Percentiles rank a stretch among this genome's conserved stretches.
Conservation (phyloP, 1,140 invertebrate genomes). For the Orius insidiosus region DNA sequence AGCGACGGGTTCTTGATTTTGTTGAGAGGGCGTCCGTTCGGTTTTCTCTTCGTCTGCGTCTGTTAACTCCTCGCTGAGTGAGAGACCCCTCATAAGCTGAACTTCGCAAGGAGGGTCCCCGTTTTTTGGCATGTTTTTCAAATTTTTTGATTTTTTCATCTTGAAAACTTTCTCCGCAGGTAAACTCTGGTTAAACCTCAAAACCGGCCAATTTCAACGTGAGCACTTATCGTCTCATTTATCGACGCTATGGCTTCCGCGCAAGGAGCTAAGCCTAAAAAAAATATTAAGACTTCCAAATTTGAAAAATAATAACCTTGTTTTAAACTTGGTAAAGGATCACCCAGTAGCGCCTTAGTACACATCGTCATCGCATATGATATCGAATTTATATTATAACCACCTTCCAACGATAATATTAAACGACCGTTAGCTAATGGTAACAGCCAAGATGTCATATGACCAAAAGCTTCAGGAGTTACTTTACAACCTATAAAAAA, state of each 20-base stretch:
- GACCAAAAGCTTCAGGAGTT: constrained; percentile 71
- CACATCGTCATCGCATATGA: constrained; percentile 73
- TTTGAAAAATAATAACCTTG: not conserved
- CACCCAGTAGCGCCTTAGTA: constrained; percentile 68
- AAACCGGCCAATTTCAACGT: constrained; percentile 31
- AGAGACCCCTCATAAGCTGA: constrained; percentile 3
- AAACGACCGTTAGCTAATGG: constrained; percentile 65
- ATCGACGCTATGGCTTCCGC: constrained; percentile 46
- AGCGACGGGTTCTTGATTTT: not conserved
- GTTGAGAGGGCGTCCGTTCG: not conserved
- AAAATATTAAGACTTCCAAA: not conserved
- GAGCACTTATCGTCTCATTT: constrained; percentile 41
- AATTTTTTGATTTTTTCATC: not conserved
- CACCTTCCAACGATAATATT: constrained; percentile 78
- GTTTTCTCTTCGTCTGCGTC: constrained; percentile 2
- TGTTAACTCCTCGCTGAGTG: not conserved
- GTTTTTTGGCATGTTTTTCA: constrained; percentile 11
- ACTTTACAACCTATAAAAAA: constrained; percentile 56
- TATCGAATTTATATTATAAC: constrained; percentile 73
- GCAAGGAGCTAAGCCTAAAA: constrained; percentile 26
- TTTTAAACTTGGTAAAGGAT: constrained; percentile 48
- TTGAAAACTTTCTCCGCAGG: constrained; percentile 13
- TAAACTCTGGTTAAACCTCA: constrained; percentile 20
- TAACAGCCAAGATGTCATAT: constrained; percentile 73
- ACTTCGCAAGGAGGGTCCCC: constrained; percentile 2